Percentiles rank a stretch among this genome's conserved stretches.
phyloP scores from a whole-genome alignment of 2,888 invertebrate species.

The Neoascia interrupta region DNA sequence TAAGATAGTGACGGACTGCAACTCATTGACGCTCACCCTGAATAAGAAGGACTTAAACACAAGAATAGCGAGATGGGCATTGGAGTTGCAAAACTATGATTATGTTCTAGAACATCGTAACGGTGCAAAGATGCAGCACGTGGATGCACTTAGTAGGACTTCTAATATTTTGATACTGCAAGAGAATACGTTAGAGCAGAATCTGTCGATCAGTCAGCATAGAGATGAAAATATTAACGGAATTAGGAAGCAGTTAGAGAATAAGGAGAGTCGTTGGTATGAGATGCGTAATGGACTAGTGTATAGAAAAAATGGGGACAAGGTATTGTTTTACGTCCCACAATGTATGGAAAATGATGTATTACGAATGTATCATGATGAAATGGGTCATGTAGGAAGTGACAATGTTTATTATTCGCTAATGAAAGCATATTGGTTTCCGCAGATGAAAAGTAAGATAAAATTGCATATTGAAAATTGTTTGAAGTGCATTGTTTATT shows the following conservation, averaged over 20 bases:
- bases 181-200: conserved; percentile 56
- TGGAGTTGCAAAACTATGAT: conserved; percentile 67
- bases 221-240: conserved; percentile 16
- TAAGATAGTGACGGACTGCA: conserved; percentile 31
- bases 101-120: conserved; percentile 64
- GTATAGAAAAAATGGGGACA: conserved; percentile 35
- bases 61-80: conserved; percentile 68
- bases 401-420: conserved; percentile 21
- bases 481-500: conserved; percentile 30
- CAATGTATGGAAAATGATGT: conserved; percentile 25
- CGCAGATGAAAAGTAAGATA: conserved; percentile 11
- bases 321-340: conserved; percentile 47
- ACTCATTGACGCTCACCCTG: conserved; percentile 36
- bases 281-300: conserved; percentile 61
- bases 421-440: conserved; percentile 41
- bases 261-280: conserved; percentile 39
- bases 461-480: conserved; percentile 35
- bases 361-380: conserved; percentile 40
- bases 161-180: conserved; percentile 31
- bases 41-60: conserved; percentile 68
- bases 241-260: conserved; percentile 20
- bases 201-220: conserved; percentile 23
- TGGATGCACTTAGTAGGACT: conserved; percentile 38
- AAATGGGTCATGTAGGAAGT: conserved; percentile 25
- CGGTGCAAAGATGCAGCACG: conserved; percentile 42